Evolutionary conservation across 2,888 invertebrate species (phyloP).

Genomic region (Epicampocera succincta): DNA sequence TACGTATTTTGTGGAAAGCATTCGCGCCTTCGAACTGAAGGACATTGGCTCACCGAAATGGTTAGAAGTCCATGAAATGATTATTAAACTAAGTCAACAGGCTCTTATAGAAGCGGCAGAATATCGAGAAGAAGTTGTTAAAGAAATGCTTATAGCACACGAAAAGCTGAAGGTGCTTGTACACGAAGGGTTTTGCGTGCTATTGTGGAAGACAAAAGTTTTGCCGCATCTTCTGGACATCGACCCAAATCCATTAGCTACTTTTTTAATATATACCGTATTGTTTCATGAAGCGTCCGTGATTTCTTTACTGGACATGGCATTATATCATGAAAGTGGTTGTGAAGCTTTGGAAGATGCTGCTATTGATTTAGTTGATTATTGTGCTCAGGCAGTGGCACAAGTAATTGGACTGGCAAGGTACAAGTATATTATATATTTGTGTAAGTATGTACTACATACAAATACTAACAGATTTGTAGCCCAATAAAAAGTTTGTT

Average conservation of each 20-base stretch:
- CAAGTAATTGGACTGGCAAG: conserved; percentile 84
- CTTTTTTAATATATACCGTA: conserved; percentile 90
- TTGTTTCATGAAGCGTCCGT: conserved; percentile 91
- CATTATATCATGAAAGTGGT: conserved; percentile 90
- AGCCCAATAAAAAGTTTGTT: too few species aligned
- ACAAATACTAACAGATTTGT: too few species aligned
- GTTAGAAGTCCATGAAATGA: conserved; percentile 90
- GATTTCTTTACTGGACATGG: conserved; percentile 90
- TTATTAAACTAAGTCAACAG: conserved; percentile 94
- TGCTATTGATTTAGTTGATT: conserved; percentile 91
- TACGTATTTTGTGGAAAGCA: conserved; percentile 88
- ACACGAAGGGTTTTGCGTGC: conserved; percentile 91
- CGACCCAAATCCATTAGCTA: conserved; percentile 86
- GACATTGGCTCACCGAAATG: conserved; percentile 89
- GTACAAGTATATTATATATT: too few species aligned
- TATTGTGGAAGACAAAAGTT: conserved; percentile 92
- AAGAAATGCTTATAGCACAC: conserved; percentile 87
- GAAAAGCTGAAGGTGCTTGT: conserved; percentile 85
- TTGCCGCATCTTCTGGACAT: conserved; percentile 89
- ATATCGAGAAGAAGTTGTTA: conserved; percentile 91
- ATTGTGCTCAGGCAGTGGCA: conserved; percentile 87
- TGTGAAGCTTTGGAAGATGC: conserved; percentile 89
- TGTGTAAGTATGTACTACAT: too few species aligned
- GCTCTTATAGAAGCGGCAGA: conserved; percentile 90
- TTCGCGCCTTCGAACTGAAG: conserved; percentile 86